Evolutionary conservation across 2,113 vertebrate species (phyloP).

Genomic region (Syngnathus scovelli): DNA sequence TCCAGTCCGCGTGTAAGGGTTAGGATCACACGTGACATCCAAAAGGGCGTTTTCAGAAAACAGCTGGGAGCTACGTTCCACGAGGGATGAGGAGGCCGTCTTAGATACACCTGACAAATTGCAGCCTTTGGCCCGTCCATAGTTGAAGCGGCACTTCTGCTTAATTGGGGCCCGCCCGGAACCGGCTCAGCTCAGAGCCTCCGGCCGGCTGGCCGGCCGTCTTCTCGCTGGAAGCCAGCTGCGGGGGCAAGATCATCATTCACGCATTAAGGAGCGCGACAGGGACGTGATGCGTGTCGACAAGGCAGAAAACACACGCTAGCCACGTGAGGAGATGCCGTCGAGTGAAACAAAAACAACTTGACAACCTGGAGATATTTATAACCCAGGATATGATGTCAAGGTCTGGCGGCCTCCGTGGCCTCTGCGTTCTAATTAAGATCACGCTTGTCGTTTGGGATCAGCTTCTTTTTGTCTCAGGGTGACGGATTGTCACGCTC

Average conservation of each 20-base stretch:
- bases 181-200: background rate
- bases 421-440: constrained; percentile 6
- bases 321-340: background rate
- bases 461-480: constrained; percentile 1
- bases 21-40: too few species aligned
- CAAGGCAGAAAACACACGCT: background rate
- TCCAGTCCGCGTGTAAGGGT: too few species aligned
- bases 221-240: constrained; percentile 6
- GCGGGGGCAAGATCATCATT: background rate
- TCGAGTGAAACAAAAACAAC: background rate
- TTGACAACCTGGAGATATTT: constrained; percentile 12
- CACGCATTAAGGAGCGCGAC: background rate
- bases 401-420: background rate
- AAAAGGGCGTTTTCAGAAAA: too few species aligned
- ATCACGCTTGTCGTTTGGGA: background rate
- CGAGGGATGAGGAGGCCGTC: too few species aligned
- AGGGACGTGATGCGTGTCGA: background rate
- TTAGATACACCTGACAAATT: background rate
- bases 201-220: background rate
- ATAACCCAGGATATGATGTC: background rate
- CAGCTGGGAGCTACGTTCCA: too few species aligned
- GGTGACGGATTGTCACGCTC: constrained; percentile 8
- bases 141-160: background rate
- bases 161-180: background rate
- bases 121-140: background rate